A percentile compares a stretch with the other conserved stretches of the same genome.
Evolutionary conservation across 2,113 vertebrate species (phyloP).

Genomic region (Brachypodius melanocephalos): DNA sequence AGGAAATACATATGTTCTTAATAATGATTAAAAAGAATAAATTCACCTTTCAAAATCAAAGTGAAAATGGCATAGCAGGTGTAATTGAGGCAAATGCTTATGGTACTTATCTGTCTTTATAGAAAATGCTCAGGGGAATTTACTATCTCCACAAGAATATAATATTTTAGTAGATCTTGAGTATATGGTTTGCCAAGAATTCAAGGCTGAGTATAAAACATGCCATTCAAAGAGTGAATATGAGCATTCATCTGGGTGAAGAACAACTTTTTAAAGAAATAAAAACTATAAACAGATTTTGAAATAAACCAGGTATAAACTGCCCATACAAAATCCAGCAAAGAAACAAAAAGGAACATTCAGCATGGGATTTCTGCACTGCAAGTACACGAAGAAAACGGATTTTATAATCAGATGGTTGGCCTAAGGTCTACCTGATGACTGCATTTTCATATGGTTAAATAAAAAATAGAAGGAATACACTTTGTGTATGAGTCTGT

Average conservation of each 20-base stretch:
- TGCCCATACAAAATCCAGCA: not conserved
- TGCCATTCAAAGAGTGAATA: not conserved
- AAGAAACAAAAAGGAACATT: not conserved
- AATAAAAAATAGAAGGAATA: not conserved
- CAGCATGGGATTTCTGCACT: not conserved
- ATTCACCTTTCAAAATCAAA: constrained; percentile 53
- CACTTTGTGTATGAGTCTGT: not conserved
- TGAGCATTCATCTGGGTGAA: not conserved
- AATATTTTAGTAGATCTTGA: not conserved
- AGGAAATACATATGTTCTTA: constrained; percentile 53
- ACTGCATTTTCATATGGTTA: not conserved
- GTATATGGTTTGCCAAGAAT: not conserved
- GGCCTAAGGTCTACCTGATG: not conserved
- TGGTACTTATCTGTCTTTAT: constrained; percentile 8
- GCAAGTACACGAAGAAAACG: not conserved
- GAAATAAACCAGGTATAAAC: not conserved
- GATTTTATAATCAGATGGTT: not conserved
- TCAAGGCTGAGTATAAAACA: not conserved
- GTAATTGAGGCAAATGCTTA: constrained; percentile 40
- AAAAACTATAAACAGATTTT: not conserved
- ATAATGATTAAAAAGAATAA: constrained; percentile 60
- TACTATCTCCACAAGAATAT: not conserved
- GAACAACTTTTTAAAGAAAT: not conserved
- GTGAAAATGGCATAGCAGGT: constrained; percentile 60
- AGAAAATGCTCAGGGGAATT: constrained; percentile 25